These are phyloP conservation scores for Falco concolor DNA, from an alignment of 2,797 vertebrate genomes.

Conservation along the genomic window DNA sequence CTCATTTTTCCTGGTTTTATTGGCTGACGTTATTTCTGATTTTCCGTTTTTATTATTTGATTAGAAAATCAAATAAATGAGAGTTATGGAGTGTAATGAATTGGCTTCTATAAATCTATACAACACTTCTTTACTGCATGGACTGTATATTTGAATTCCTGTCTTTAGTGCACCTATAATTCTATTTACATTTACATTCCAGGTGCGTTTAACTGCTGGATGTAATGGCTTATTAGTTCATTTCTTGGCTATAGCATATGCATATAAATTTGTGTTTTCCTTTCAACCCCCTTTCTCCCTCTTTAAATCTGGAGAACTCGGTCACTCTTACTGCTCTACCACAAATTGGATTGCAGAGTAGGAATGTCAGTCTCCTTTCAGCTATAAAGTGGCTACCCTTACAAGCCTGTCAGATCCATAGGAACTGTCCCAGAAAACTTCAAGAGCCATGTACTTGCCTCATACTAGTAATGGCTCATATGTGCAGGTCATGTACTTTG, in stretches of 20 bases:
- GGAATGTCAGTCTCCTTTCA: not conserved
- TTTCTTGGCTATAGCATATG: not conserved
- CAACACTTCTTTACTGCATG: not conserved
- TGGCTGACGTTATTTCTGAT: not conserved
- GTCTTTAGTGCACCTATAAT: not conserved
- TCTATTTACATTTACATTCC: not conserved
- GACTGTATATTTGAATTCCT: not conserved
- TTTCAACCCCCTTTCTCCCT: not conserved
- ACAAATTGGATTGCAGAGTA: not conserved
- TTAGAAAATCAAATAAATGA: not conserved
- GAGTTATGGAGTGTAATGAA: not conserved
- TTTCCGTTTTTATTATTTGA: not conserved
- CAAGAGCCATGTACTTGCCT: not conserved
- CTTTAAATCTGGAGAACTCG: not conserved
- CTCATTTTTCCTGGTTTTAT: not conserved
- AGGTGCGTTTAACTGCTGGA: not conserved
- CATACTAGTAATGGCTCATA: not conserved
- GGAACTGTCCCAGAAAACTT: not conserved
- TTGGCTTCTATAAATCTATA: not conserved
- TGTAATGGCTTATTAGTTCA: not conserved
- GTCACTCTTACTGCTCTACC: not conserved
- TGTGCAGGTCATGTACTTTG: not conserved
- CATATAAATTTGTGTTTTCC: not conserved
- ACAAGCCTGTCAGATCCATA: not conserved
- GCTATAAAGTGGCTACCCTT: fast-evolving